phyloP scores from a whole-genome alignment of 2,888 invertebrate genomes.

The Ennomos fuscantarius region DNA sequence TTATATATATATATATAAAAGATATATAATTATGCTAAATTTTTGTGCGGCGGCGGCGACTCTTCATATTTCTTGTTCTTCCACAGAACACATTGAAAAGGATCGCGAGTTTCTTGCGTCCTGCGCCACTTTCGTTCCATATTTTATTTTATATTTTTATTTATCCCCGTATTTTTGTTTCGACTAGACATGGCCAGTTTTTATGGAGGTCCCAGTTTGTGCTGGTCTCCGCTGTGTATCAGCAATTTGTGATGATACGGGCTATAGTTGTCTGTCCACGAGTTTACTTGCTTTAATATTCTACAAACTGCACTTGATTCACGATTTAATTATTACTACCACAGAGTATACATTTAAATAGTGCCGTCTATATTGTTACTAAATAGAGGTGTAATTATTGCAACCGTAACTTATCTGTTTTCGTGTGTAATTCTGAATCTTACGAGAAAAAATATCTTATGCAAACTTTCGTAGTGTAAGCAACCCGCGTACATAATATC shows the following conservation, averaged over 20 bases:
- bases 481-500: too few species aligned
- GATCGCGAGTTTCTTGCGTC: conserved; percentile 80
- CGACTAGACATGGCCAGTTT: conserved; percentile 70
- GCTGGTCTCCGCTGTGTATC: conserved; percentile 42
- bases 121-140: conserved; percentile 82
- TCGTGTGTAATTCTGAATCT: too few species aligned
- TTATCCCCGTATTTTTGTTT: conserved; percentile 79
- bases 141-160: conserved; percentile 83
- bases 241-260: conserved; percentile 51
- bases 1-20: too few species aligned
- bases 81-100: conserved; percentile 78
- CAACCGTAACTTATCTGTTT: too few species aligned
- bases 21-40: neutral
- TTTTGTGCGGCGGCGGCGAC: conserved; percentile 33
- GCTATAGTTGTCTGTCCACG: conserved; percentile 4
- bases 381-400: too few species aligned
- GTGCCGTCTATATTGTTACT: too few species aligned
- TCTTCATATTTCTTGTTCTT: conserved; percentile 49
- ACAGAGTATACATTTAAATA: too few species aligned
- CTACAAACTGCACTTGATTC: too few species aligned
- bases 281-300: conserved; percentile 4
- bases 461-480: too few species aligned
- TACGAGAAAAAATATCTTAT: too few species aligned
- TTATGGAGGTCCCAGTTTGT: conserved; percentile 58
- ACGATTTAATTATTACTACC: neutral